Base-by-base conservation (phyloP, 2,797 vertebrate genomes). In the Scleropages formosus region DNA sequence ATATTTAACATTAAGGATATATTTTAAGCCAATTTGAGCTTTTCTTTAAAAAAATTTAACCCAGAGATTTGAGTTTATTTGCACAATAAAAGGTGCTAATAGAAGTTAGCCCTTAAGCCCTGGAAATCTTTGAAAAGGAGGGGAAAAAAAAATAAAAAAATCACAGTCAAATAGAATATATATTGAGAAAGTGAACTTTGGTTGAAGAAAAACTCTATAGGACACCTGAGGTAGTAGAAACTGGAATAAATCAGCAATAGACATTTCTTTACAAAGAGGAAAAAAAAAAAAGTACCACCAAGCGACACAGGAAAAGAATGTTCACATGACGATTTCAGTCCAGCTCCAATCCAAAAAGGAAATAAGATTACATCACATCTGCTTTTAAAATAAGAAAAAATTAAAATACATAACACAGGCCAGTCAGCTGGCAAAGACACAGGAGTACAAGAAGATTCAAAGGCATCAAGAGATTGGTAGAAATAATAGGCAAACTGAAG, bases 191-290 rank as follows among this genome's bases (percentile, higher is more conserved):
- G 91, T 93, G 92, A 95, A 94, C 94, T 95, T 95, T 95, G 94
- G 94, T 95, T 95, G 92, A 95, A 93, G 93, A 94, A 92, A 71
- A 92, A 92, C 75, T 93, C 93, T 95, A 94, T 92, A 93, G 92
- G 94, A 93, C 92, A 94, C 93, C 94, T 95, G 94, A 95, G 94
- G 94, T 95, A 95, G 94, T 94, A 94, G 92, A 95, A 92, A 94
- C 86, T 92, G 94, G 92, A 94, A 94, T 94, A 94, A 85, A 94
- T 95, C 93, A 94, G 93, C 93, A 95, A 93, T 90, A 94, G 91
- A 93, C 88, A 78, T 92, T 72, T 93, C 93, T 94, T 93, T 92
- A 94, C 92, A 93, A 90, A 85, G 91, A 82, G 81, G 79, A 56
- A 76, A 78, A 46, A 76, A 63, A 71, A 51, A 72, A 76, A 77